Base-by-base conservation (phyloP, 2,797 vertebrate species). In the Megaceryle alcyon region DNA sequence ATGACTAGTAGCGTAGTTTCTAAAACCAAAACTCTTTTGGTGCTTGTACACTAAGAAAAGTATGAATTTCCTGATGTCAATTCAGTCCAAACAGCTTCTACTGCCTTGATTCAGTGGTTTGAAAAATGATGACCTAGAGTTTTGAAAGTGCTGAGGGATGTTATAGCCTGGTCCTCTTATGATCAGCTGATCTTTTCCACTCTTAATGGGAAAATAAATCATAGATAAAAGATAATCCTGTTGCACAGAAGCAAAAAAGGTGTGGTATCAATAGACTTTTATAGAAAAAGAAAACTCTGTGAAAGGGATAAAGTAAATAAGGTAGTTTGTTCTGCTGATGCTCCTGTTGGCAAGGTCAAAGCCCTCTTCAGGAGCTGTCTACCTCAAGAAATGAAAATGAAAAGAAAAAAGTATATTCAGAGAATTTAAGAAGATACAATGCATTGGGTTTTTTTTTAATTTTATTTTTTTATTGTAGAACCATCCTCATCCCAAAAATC, bases 171-270 rank as follows among this genome's bases (percentile, higher is more conserved):
- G 86, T 54, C 68, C 29, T 92, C 89, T 96, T 84, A 94, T 95
- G 95, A 98, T 97, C 97, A 98, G 97, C 93, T 95, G 96, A 97
- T 97, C 86, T 96, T 97, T 97, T 96, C 77, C 61, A 92, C 69
- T 95, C 84, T 97, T 97, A 98, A 98, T 97, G 94, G 96, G 95
- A 97, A 98, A 97, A 98, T 97, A 98, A 97, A 98, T 98, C 96
- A 98, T 29, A 97, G 94, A 97, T 97, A 97, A 98, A 97, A 97
- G 95, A 98, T 98, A 97, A 98, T 97, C 94, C 97, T 92, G 92
- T 97, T 96, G 97, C 85, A 93, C 56, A 82, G 92, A 97, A 97
- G 88, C 82, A 96, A 97, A 97, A 98, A 97, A 98, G 95, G 96
- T 97, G 70, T 91, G 97, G 86, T 96, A 97, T 95, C 97, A 92